Evolutionary conservation across 2,113 vertebrate species (phyloP).

Genomic region (Triplophysa rosa): DNA sequence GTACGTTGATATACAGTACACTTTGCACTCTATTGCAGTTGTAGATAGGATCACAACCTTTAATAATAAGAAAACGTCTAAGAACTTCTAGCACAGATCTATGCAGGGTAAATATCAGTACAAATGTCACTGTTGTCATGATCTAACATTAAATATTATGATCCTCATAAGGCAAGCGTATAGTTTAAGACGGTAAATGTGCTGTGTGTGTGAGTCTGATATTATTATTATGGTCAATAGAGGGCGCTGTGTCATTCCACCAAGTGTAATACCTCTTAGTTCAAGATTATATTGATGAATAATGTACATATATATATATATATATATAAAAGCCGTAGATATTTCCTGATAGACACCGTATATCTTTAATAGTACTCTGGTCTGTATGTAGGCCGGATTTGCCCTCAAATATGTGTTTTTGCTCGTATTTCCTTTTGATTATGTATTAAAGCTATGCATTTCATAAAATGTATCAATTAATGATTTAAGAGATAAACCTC

Average conservation of each 20-base stretch:
- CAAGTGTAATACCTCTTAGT: not conserved
- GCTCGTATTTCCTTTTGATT: not conserved
- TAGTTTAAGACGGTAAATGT: not conserved
- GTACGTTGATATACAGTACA: not conserved
- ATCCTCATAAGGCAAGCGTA: no score
- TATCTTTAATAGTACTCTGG: not conserved
- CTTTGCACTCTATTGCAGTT: no score
- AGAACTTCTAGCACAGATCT: constrained; percentile 9
- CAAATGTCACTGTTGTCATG: not conserved
- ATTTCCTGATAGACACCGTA: not conserved
- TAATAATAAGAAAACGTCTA: not conserved
- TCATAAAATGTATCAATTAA: not conserved
- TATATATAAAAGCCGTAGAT: no score
- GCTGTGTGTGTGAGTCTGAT: not conserved
- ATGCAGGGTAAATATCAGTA: not conserved
- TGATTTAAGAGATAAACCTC: not conserved
- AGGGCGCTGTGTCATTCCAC: not conserved
- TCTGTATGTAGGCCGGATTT: not conserved
- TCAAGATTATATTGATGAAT: not conserved
- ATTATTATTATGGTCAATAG: not conserved
- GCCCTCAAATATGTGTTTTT: not conserved
- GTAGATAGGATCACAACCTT: not conserved
- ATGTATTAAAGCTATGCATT: constrained; percentile 25
- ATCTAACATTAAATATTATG: no score
- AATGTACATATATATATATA: not conserved